Evolutionary conservation across 2,888 invertebrate genomes (phyloP).

Genomic region (Diplazon laetatorius): DNA sequence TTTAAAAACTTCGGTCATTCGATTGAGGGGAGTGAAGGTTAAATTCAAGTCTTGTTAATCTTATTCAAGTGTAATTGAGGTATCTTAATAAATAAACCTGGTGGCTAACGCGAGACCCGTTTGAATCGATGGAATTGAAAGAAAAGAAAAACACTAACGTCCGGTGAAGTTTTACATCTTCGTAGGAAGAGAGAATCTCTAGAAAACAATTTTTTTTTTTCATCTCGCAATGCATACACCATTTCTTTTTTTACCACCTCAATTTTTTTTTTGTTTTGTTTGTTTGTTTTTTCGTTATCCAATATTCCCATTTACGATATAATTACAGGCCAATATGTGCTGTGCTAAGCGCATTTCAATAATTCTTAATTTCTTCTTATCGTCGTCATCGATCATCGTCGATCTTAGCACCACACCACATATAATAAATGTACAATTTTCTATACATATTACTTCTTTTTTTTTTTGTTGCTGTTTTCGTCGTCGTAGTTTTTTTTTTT

Average conservation of each 20-base stretch:
- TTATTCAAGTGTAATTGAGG: slow-evolving; percentile 59
- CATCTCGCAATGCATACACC: slow-evolving; percentile 64
- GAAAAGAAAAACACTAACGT: no score
- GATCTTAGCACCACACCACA: slow-evolving; percentile 62
- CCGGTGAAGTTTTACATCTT: slow-evolving; percentile 3
- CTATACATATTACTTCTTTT: slow-evolving; percentile 50
- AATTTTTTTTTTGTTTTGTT: no score
- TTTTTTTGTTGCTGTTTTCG: slow-evolving; percentile 34
- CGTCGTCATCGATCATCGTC: slow-evolving; percentile 47
- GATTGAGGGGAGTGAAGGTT: slow-evolving; percentile 20
- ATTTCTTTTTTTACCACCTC: slow-evolving; percentile 64
- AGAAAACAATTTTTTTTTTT: slow-evolving; percentile 6
- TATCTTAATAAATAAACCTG: slow-evolving; percentile 39
- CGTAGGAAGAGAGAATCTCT: slow-evolving; percentile 19
- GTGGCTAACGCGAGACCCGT: slow-evolving; percentile 74
- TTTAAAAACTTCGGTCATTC: slow-evolving; percentile 28
- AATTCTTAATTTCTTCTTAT: slow-evolving; percentile 49
- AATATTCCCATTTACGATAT: slow-evolving; percentile 71
- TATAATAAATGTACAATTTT: slow-evolving; percentile 60
- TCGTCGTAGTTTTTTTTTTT: slow-evolving; percentile 7
- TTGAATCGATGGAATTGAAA: slow-evolving; percentile 69
- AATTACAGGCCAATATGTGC: slow-evolving; percentile 78
- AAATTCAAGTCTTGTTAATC: slow-evolving; percentile 45
- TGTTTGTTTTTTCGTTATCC: slow-evolving; percentile 56
- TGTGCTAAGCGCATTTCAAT: slow-evolving; percentile 71